A percentile compares a stretch with the other conserved stretches of the same genome.
Conservation (phyloP, 2,797 vertebrate genomes). For the Sebastiscus albofasciatus region DNA sequence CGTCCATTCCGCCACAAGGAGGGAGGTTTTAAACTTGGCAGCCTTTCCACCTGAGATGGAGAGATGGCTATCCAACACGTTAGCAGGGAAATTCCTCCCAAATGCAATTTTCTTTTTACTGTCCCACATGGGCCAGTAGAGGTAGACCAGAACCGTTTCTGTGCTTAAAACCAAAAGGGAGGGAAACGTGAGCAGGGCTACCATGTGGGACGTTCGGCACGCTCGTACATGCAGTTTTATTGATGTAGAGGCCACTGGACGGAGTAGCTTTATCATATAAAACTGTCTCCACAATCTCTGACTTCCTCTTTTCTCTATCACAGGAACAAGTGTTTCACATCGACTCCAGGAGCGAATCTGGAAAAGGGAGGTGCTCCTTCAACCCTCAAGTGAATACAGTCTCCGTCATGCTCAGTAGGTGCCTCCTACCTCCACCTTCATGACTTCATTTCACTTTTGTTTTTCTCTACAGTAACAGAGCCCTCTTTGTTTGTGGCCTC, state of each 20-base stretch:
- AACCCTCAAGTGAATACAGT: constrained; percentile 96
- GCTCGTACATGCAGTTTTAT: constrained; percentile 48
- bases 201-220: constrained; percentile 28
- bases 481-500: not conserved
- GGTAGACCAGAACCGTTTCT: constrained; percentile 2
- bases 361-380: constrained; percentile 98
- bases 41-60: constrained; percentile 25
- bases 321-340: constrained; percentile 95
- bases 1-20: not conserved
- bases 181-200: constrained; percentile 11
- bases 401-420: constrained; percentile 99
- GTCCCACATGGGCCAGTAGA: constrained; percentile 41
- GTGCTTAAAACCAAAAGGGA: constrained; percentile 12
- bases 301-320: constrained; percentile 32
- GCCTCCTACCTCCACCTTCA: constrained; percentile 16
- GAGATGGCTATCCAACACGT: constrained; percentile 30
- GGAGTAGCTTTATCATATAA: constrained; percentile 22
- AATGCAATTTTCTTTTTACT: constrained; percentile 50
- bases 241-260: not conserved
- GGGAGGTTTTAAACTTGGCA: constrained; percentile 42
- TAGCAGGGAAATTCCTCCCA: constrained; percentile 47
- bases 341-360: constrained; percentile 93
- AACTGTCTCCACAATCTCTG: constrained; percentile 47
- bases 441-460: not conserved
- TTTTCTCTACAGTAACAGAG: not conserved